A percentile compares a stretch with the other conserved stretches of the same genome.
These are phyloP conservation scores for Emys orbicularis DNA, from an alignment of 2,797 vertebrate genomes.

Conservation along the genomic window DNA sequence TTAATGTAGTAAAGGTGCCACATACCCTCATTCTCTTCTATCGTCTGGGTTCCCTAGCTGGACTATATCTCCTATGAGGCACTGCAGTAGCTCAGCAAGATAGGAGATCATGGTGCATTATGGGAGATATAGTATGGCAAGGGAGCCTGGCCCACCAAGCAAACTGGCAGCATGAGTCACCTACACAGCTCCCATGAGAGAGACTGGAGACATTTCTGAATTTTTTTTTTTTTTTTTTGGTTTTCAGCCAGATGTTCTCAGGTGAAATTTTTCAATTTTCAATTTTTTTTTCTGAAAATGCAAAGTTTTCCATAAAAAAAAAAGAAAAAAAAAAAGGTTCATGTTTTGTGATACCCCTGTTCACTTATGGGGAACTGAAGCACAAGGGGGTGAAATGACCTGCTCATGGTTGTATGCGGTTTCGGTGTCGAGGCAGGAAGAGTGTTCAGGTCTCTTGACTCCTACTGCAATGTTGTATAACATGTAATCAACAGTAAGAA, in stretches of 20 bases:
- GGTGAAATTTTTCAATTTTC: neutral
- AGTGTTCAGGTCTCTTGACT: neutral
- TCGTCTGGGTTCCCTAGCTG: neutral
- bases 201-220: neutral
- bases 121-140: neutral
- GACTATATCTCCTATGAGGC: neutral
- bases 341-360: neutral
- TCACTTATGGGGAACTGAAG: conserved; percentile 11
- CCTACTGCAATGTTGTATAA: neutral
- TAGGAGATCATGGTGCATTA: neutral
- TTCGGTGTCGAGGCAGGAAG: neutral
- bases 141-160: fast-evolving
- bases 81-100: neutral
- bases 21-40: neutral
- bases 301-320: neutral
- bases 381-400: neutral
- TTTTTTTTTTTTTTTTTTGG: fast-evolving
- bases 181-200: neutral
- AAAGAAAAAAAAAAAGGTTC: neutral
- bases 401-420: neutral
- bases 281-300: neutral
- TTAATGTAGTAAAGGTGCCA: neutral
- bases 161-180: neutral
- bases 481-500: neutral
- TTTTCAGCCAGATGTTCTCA: neutral